Percentiles rank a stretch among this genome's conserved stretches.
phyloP scores from a whole-genome alignment of 2,113 vertebrate species.

The Scytalopus superciliaris region DNA sequence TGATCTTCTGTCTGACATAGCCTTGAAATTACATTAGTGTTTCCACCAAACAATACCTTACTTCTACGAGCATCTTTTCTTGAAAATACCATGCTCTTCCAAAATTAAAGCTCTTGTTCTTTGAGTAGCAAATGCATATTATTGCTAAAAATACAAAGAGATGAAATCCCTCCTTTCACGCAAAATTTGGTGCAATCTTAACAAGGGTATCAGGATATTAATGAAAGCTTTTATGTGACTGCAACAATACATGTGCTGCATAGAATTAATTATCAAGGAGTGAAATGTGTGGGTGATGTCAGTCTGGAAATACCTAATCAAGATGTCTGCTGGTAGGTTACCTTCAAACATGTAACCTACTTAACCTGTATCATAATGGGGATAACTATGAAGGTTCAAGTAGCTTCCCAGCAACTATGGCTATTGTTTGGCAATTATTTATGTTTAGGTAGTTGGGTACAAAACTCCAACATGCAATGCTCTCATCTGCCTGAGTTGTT shows the following conservation, averaged over 20 bases:
- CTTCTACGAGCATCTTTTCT: neutral
- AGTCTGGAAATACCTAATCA: conserved; percentile 22
- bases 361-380: conserved; percentile 39
- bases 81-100: neutral
- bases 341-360: conserved; percentile 12
- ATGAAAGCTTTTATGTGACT: neutral
- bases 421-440: neutral
- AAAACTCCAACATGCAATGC: neutral
- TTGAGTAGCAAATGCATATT: neutral
- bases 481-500: neutral
- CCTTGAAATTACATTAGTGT: neutral
- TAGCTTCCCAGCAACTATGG: conserved; percentile 21
- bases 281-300: conserved; percentile 6
- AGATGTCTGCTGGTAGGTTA: conserved; percentile 12
- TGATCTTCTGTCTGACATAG: neutral
- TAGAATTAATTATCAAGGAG: neutral
- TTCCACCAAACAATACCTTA: neutral
- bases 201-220: neutral
- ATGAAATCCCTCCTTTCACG: neutral
- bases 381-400: conserved; percentile 21
- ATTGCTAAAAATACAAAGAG: neutral
- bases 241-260: neutral
- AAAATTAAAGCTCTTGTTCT: neutral
- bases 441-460: neutral
- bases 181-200: neutral